These are phyloP conservation scores for Cyrtodaria siliqua DNA, from an alignment of 2,888 invertebrate species.

Conservation along the genomic window DNA sequence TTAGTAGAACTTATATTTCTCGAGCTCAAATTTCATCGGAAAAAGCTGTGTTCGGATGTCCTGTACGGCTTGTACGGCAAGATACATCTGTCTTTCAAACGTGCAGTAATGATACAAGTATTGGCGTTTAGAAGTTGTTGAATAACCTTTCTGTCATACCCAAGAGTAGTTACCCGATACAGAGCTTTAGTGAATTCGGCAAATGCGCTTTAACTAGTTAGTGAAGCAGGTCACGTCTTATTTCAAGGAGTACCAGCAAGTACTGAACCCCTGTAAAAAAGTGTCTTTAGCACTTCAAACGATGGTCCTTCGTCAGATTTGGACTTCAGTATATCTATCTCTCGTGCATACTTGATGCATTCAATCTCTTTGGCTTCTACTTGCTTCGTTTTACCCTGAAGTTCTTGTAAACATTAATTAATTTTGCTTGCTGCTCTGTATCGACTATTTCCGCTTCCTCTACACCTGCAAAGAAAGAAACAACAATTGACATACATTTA, in stretches of 20 bases:
- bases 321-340: not conserved
- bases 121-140: conserved; percentile 2
- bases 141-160: conserved; percentile 13
- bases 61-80: too few relatives aligned
- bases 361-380: conserved; percentile 24
- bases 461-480: conserved; percentile 1
- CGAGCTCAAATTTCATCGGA: conserved; percentile 5
- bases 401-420: conserved; percentile 37
- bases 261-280: conserved; percentile 1
- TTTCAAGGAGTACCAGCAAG: not conserved
- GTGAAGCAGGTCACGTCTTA: not conserved
- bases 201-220: conserved; percentile 11
- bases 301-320: not conserved
- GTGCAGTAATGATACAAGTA: conserved; percentile 4
- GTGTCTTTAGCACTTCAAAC: not conserved
- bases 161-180: not conserved
- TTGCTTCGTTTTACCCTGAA: conserved; percentile 12
- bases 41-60: conserved; percentile 1
- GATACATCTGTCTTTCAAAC: conserved; percentile 5
- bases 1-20: conserved; percentile 1
- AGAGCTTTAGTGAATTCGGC: not conserved
- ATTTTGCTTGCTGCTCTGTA: conserved; percentile 27
- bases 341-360: not conserved
- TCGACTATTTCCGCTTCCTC: conserved; percentile 18
- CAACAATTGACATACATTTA: too few relatives aligned